Evolutionary conservation across 2,888 invertebrate species (phyloP), one percentile per base, ranked within the genome.

Genomic region (Choreutis nemorana): DNA sequence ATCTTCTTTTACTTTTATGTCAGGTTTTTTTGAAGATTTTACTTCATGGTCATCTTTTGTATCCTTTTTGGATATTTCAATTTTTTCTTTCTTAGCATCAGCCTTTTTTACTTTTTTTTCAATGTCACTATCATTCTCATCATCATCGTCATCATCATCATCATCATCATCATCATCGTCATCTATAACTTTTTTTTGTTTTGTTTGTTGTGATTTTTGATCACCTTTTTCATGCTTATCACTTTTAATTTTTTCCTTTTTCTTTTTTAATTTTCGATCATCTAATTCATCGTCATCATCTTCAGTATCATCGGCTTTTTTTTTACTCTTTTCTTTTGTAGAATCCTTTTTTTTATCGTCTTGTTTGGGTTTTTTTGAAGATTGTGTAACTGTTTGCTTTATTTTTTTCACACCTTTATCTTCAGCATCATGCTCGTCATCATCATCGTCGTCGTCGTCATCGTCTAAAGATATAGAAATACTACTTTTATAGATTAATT

Each of bases 161-260:
- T 52, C 45, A 13, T 53, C 50, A 12, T 51, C 46, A 11, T 49
- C 45, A 11, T 41, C 43, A 9, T 40, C 36, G 4, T 44, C 39
- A 29, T 43, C 31, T 4, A 22, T 37, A 18, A 36, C 28, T 25
- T 35, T 37, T 12, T 34, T 28, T 29, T 40, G 37, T 4, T 26
- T 23, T 23, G 18, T 23, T 12, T 11, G 6, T 14, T 26, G 30
- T 7, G 16, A 12, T 35, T 44, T 44, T 20, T 29, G 21, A 12
- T 8, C 18, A 31, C 30, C 2, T 21, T 9, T 7, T 30, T 36
- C 32, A 34, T 21, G 3, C 24, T 8, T 24, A 14, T 43, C 42
- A 25, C 15, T 14, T 32, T 47, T 29, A 12, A 10, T n/a, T 31
- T 33, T 23, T 32, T 36, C 32, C 45, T 50, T 26, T 30, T 40